Evolutionary conservation across 1,140 invertebrate genomes (phyloP), one percentile per base, ranked within the genome.

Genomic region (Radopholus similis): DNA sequence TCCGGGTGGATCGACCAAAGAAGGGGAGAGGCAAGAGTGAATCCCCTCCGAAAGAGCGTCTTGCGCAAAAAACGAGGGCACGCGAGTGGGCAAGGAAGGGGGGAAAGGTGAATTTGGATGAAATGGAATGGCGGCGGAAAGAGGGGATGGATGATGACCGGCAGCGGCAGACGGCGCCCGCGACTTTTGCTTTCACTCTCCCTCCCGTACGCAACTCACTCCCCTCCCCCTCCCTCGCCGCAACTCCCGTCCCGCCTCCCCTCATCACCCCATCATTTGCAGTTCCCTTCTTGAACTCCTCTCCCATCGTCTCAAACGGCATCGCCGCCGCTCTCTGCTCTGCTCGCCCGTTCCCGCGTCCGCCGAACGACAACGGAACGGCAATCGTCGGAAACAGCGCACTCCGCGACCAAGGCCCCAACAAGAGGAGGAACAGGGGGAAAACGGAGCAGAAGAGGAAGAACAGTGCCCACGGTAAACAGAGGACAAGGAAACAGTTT

Each of bases 311-410:
- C 47, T 51, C 18, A 51, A 51, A 15, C 47, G 47, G 30, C 9
- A 15, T 26, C 23, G 47, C 8, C 47, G 47, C 8, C 47, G 47
- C 8, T 62, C 59, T 6, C 49, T 28, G 32, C 47, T 47, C n/a
- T 42, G 23, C 21, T 47, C 21, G 21, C 28, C 28, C 57, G 21
- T 44, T 30, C 42, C 59, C 40, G 11, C 42, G 15, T 26, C 28
- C 15, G 38, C 42, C 28, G 40, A 47, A 15, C 13, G 49, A 11
- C 42, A 15, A 47, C 40, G 47, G 47, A 28, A 62, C 18, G 2
- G n/a, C 35, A 28, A n/a, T 23, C 59, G 59, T 42, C 59, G 59
- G 18, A 62, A 62, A 42, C 59, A 62, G 18, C 40, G 59, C 11
- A 42, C 42, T 21, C 59, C 59, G 21, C 5, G 49, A 28, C 59